Evolutionary conservation across 2,113 vertebrate genomes (phyloP).

Genomic region (Morone chrysops): DNA sequence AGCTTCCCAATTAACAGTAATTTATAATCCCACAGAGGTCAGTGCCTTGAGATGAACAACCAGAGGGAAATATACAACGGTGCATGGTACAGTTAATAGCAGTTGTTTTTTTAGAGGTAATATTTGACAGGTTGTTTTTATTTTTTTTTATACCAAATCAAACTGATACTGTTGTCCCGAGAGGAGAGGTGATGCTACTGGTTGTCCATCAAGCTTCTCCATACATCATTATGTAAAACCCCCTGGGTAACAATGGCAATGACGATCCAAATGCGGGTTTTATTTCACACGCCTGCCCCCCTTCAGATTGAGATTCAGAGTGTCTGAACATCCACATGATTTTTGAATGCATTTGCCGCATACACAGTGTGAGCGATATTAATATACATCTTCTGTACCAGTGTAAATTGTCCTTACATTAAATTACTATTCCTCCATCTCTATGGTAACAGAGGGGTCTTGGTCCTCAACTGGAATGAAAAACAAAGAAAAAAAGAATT

Average conservation of each 20-base stretch:
- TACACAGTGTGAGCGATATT: slow-evolving; percentile 26
- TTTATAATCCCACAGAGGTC: slow-evolving; percentile 20
- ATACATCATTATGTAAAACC: slow-evolving; percentile 33
- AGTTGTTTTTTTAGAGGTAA: slow-evolving; percentile 21
- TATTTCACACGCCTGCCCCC: slow-evolving; percentile 55
- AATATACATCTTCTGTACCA: slow-evolving; percentile 35
- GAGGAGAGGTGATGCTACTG: slow-evolving; percentile 24
- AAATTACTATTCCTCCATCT: slow-evolving; percentile 77
- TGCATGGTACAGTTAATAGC: not conserved
- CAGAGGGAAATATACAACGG: not conserved
- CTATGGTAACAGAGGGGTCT: slow-evolving; percentile 81
- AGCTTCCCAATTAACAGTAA: slow-evolving; percentile 28
- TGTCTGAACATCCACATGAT: slow-evolving; percentile 41
- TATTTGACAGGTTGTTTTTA: not conserved
- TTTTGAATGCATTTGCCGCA: slow-evolving; percentile 57
- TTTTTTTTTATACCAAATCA: not conserved
- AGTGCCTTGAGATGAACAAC: slow-evolving; percentile 40
- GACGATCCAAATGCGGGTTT: slow-evolving; percentile 35
- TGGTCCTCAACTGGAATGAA: slow-evolving; percentile 75
- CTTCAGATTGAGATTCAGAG: slow-evolving; percentile 4
- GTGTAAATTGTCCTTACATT: slow-evolving; percentile 27
- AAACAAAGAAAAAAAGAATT: not conserved
- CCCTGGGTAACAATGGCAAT: slow-evolving; percentile 41
- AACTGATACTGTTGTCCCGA: slow-evolving; percentile 14
- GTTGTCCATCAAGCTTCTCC: slow-evolving; percentile 32